Evolutionary conservation across 2,888 invertebrate species (phyloP).

Genomic region (Tachina fera): DNA sequence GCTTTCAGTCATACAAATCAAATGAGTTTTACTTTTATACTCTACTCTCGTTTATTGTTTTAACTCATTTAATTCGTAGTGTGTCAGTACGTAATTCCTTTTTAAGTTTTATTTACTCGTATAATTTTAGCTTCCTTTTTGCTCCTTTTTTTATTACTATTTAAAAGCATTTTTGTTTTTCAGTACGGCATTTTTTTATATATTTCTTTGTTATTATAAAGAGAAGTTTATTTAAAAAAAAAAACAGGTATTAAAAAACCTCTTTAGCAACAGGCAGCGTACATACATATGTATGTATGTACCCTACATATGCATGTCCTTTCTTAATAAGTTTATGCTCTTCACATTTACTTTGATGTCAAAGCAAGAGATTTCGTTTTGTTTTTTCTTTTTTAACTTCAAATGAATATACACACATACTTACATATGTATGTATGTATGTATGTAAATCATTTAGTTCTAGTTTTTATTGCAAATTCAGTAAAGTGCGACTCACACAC

Average conservation of each 20-base stretch:
- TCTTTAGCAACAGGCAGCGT: constrained; percentile 27
- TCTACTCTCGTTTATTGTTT: constrained; percentile 10
- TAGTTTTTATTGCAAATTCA: too few relatives aligned
- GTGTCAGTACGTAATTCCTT: constrained; percentile 15
- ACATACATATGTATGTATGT: constrained; percentile 5
- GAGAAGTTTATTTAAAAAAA: constrained; percentile 4
- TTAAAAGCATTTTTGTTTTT: constrained; percentile 35
- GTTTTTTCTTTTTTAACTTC: not conserved
- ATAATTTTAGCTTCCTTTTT: constrained; percentile 34
- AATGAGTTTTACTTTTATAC: constrained; percentile 30
- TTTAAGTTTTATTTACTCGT: constrained; percentile 63
- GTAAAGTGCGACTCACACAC: too few relatives aligned
- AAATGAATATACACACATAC: not conserved
- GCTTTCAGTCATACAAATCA: not conserved
- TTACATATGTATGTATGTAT: too few relatives aligned
- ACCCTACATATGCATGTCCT: constrained; percentile 14
- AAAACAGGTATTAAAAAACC: constrained; percentile 7
- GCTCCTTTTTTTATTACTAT: constrained; percentile 17
- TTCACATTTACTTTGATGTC: constrained; percentile 41
- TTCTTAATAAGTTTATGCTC: not conserved
- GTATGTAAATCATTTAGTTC: too few relatives aligned
- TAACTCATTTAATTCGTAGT: constrained; percentile 7
- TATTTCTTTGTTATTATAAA: not conserved
- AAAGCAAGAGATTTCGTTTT: constrained; percentile 44
- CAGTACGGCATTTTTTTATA: constrained; percentile 44